A percentile compares a stretch with the other conserved stretches of the same genome.
Evolutionary conservation across 2,113 vertebrate species (phyloP).

Genomic region (Turnix velox): DNA sequence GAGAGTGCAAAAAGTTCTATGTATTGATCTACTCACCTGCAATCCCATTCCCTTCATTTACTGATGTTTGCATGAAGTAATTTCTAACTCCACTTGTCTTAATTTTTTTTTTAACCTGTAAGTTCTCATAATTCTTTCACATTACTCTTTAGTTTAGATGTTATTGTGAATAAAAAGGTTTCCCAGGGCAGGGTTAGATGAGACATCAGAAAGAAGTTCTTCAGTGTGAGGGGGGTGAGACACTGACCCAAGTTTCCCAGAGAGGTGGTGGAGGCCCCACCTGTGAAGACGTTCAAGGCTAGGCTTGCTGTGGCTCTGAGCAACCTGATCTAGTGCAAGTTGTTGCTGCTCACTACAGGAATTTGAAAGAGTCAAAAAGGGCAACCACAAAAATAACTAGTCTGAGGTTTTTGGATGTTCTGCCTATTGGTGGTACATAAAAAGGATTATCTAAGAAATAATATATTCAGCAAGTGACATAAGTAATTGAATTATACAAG

Average conservation of each 20-base stretch:
- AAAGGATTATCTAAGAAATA: background rate
- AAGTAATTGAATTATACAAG: background rate
- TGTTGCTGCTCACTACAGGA: too few species aligned
- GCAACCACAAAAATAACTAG: background rate
- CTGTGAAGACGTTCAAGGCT: too few species aligned
- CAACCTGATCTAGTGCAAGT: too few species aligned
- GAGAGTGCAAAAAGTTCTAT: background rate
- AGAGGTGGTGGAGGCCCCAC: too few species aligned
- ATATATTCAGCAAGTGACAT: background rate
- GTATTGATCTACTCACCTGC: background rate
- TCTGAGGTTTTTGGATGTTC: background rate
- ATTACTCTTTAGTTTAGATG: background rate
- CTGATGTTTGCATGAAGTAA: background rate
- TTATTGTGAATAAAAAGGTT: background rate
- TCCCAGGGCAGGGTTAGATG: too few species aligned
- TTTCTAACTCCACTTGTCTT: background rate
- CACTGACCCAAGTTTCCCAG: too few species aligned
- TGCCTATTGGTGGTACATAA: background rate
- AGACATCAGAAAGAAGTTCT: too few species aligned
- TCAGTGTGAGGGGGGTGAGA: too few species aligned
- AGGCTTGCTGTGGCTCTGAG: too few species aligned
- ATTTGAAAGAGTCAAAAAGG: background rate
- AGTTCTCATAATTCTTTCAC: background rate
- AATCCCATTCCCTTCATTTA: background rate
- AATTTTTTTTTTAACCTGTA: background rate